A percentile compares a stretch with the other conserved stretches of the same genome.
Evolutionary conservation across 1,140 invertebrate genomes (phyloP).

Genomic region (Bursaphelenchus mucronatus): DNA sequence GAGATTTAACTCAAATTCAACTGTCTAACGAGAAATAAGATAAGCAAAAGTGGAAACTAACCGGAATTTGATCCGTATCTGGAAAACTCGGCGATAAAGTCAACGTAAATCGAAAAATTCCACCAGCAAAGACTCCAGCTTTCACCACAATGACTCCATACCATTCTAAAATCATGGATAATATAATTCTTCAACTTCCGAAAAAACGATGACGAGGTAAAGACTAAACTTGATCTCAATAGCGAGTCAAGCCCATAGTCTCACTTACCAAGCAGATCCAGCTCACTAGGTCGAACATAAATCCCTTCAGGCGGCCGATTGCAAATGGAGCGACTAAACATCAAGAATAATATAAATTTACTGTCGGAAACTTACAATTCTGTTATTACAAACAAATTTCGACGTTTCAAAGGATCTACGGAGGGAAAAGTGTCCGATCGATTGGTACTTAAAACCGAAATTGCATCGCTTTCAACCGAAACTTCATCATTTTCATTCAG

Average conservation of each 20-base stretch:
- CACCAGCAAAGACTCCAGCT: constrained; percentile 17
- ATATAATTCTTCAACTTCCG: not conserved
- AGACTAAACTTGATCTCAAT: too few relatives aligned
- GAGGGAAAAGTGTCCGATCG: not conserved
- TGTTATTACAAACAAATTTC: constrained; percentile 13
- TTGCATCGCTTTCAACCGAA: too few relatives aligned
- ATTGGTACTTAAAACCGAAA: too few relatives aligned
- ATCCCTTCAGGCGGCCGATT: constrained; percentile 17
- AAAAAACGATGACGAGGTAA: not conserved
- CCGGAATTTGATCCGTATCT: constrained; percentile 16
- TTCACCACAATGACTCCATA: constrained; percentile 20
- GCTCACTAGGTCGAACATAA: constrained; percentile 13
- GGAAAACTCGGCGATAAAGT: constrained; percentile 9
- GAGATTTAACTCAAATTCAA: constrained; percentile 12
- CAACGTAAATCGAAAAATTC: constrained; percentile 19
- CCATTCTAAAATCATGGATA: constrained; percentile 9
- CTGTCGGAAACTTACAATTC: constrained; percentile 14
- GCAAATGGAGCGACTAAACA: constrained; percentile 19
- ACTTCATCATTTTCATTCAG: too few relatives aligned
- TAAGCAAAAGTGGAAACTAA: not conserved
- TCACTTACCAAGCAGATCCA: constrained; percentile 15
- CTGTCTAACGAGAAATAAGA: constrained; percentile 1
- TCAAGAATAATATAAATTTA: not conserved
- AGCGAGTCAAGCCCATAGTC: too few relatives aligned
- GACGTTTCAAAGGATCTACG: constrained; percentile 9